These are phyloP conservation scores for Bacillus rossius DNA, from an alignment of 1,140 invertebrate genomes.

Conservation along the genomic window DNA sequence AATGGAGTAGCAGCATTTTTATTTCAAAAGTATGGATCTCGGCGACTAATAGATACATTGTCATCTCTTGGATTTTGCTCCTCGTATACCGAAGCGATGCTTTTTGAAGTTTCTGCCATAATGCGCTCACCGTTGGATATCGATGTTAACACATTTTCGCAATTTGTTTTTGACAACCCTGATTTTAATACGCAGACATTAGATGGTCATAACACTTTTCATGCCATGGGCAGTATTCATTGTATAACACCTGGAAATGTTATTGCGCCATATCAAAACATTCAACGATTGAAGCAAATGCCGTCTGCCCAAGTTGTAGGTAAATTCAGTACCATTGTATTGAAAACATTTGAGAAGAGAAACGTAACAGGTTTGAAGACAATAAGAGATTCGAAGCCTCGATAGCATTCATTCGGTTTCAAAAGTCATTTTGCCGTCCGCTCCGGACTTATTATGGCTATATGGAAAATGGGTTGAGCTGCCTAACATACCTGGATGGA, in stretches of 20 bases:
- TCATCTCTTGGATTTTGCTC: slow-evolving; percentile 26
- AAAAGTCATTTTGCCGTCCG: too few relatives aligned
- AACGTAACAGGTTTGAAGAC: too few relatives aligned
- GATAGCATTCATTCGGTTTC: too few relatives aligned
- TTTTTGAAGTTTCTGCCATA: slow-evolving; percentile 22
- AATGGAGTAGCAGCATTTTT: too few relatives aligned
- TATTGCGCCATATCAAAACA: not conserved
- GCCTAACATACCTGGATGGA: slow-evolving; percentile 23
- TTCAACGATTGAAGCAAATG: not conserved
- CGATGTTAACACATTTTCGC: slow-evolving; percentile 18
- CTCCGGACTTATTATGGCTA: not conserved
- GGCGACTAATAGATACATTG: slow-evolving; percentile 5
- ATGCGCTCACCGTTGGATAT: slow-evolving; percentile 16
- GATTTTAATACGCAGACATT: slow-evolving; percentile 28
- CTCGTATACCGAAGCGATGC: slow-evolving; percentile 19
- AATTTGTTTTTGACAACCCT: slow-evolving; percentile 32
- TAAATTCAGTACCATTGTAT: not conserved
- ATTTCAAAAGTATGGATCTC: slow-evolving; percentile 15
- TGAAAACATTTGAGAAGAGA: too few relatives aligned
- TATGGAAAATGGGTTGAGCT: slow-evolving; percentile 21
- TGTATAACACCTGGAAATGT: slow-evolving; percentile 15
- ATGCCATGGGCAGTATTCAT: slow-evolving; percentile 27
- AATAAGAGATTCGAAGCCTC: too few relatives aligned
- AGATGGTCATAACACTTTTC: slow-evolving; percentile 28
- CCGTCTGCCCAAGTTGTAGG: not conserved